A percentile compares a stretch with the other conserved stretches of the same genome.
These are phyloP conservation scores for Hemaris fuciformis DNA, from an alignment of 2,888 invertebrate genomes.

Conservation along the genomic window DNA sequence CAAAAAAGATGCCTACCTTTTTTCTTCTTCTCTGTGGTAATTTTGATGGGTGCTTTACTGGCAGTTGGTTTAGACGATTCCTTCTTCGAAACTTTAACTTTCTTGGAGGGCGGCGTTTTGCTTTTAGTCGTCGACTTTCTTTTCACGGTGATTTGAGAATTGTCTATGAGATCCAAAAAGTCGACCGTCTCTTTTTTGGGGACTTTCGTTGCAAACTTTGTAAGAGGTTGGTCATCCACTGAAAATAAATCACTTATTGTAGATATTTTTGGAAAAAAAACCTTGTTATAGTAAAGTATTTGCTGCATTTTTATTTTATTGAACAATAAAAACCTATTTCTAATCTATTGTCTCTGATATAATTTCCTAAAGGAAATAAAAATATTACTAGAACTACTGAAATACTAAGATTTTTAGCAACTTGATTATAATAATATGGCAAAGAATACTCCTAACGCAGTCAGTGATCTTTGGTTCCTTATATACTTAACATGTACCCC, in stretches of 20 bases:
- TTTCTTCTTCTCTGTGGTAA: slow-evolving; percentile 59
- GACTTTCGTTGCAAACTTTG: slow-evolving; percentile 60
- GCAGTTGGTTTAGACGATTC: slow-evolving; percentile 37
- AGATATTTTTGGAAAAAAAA: not conserved
- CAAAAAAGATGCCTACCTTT: slow-evolving; percentile 64
- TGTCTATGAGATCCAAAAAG: slow-evolving; percentile 57
- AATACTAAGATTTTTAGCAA: no score
- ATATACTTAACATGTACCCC: no score
- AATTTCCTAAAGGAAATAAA: no score
- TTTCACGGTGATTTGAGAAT: slow-evolving; percentile 54
- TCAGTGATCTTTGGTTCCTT: no score
- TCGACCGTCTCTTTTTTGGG: slow-evolving; percentile 69
- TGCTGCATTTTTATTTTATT: no score
- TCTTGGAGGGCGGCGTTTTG: slow-evolving; percentile 54
- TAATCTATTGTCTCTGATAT: no score
- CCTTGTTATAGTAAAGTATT: no score
- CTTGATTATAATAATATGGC: no score
- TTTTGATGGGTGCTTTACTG: slow-evolving; percentile 51
- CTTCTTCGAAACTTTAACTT: slow-evolving; percentile 50
- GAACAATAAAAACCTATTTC: no score
- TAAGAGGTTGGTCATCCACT: slow-evolving; percentile 72
- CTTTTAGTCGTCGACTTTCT: slow-evolving; percentile 57
- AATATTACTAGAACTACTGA: no score
- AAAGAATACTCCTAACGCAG: no score
- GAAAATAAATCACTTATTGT: slow-evolving; percentile 29